These are phyloP conservation scores for Apocrypta bakeri DNA, from an alignment of 1,140 invertebrate species.

Conservation along the genomic window DNA sequence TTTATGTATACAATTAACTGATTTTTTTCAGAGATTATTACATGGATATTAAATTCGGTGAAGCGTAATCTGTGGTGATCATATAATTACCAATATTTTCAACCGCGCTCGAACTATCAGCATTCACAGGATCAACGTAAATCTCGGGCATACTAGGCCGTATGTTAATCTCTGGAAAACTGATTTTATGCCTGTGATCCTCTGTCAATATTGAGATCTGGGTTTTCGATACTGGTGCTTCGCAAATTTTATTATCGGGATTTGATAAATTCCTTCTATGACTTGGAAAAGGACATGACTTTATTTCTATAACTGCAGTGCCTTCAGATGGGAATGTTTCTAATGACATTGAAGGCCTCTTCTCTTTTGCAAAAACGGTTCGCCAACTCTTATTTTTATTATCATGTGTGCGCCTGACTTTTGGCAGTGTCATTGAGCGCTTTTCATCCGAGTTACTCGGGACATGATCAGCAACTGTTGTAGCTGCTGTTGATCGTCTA, in stretches of 20 bases:
- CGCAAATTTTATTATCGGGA: constrained; percentile 64
- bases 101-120: constrained; percentile 57
- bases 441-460: constrained; percentile 59
- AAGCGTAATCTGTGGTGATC: too few relatives aligned
- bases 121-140: constrained; percentile 59
- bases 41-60: too few relatives aligned
- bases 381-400: constrained; percentile 68
- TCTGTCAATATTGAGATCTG: constrained; percentile 49
- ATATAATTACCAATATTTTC: constrained; percentile 58
- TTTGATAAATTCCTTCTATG: constrained; percentile 68
- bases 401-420: constrained; percentile 65
- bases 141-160: constrained; percentile 64
- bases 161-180: constrained; percentile 66
- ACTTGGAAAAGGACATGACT: constrained; percentile 52
- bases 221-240: constrained; percentile 34
- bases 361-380: constrained; percentile 70
- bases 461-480: constrained; percentile 48
- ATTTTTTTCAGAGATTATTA: too few relatives aligned
- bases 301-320: constrained; percentile 52
- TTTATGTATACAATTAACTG: too few relatives aligned
- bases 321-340: constrained; percentile 62
- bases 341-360: constrained; percentile 67
- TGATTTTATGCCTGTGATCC: constrained; percentile 51
- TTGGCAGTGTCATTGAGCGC: constrained; percentile 69
- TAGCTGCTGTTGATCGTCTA: constrained; percentile 20